These are phyloP conservation scores for Drosophila ambigua DNA, from an alignment of 1,140 invertebrate species.

Conservation along the genomic window DNA sequence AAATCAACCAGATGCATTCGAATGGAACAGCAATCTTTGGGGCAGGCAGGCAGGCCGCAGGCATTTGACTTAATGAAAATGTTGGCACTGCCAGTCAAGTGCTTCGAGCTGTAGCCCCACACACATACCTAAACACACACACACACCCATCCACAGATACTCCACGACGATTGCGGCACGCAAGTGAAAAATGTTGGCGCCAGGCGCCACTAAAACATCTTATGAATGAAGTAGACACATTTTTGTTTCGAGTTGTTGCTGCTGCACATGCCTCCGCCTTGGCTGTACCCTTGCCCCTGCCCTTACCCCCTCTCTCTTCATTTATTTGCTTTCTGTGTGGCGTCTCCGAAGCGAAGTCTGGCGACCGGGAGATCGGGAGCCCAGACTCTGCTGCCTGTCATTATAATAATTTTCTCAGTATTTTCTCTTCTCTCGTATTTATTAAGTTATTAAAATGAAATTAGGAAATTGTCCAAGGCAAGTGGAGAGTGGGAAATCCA, in stretches of 20 bases:
- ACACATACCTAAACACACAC: conserved; percentile 32
- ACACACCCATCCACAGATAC: conserved; percentile 24
- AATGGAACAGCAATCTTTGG: conserved; percentile 47
- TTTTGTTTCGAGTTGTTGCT: conserved; percentile 26
- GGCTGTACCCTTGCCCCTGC: too few species aligned
- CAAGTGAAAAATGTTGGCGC: conserved; percentile 81
- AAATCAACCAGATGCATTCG: conserved; percentile 75
- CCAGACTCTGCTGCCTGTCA: conserved; percentile 36
- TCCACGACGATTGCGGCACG: conserved; percentile 68
- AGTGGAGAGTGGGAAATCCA: conserved; percentile 29
- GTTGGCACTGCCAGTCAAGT: conserved; percentile 83
- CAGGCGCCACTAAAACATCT: conserved; percentile 81
- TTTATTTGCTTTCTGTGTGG: conserved; percentile 40
- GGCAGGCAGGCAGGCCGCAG: conserved; percentile 44
- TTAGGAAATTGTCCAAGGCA: conserved; percentile 51
- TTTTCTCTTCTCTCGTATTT: conserved; percentile 63
- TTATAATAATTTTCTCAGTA: conserved; percentile 68
- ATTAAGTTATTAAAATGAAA: conserved; percentile 78
- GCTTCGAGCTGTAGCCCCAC: conserved; percentile 71
- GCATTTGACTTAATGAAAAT: conserved; percentile 82
- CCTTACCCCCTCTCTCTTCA: not conserved
- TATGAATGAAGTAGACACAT: conserved; percentile 81
- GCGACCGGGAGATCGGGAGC: conserved; percentile 63
- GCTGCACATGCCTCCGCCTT: too few species aligned
- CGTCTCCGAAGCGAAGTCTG: conserved; percentile 32